These are phyloP conservation scores for Channa striata DNA, from an alignment of 2,797 vertebrate genomes.

Conservation along the genomic window DNA sequence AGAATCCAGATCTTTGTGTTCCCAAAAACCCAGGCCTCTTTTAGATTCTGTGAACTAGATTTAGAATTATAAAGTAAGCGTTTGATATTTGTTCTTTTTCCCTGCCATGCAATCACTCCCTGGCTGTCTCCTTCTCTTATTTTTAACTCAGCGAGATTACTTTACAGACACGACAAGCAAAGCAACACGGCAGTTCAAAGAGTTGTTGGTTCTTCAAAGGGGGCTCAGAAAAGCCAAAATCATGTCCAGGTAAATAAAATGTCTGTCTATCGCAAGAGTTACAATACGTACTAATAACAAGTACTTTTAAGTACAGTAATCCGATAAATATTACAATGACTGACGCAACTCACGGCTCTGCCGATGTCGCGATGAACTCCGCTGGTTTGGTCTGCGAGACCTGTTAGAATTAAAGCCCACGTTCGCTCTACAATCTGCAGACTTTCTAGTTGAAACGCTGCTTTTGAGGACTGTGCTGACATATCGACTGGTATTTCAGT, in stretches of 20 bases:
- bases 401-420: background rate
- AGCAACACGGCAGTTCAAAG: slow-evolving; percentile 38
- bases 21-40: slow-evolving; percentile 51
- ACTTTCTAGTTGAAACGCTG: background rate
- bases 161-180: slow-evolving; percentile 26
- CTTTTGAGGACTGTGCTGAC: slow-evolving; percentile 1
- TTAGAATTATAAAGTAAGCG: slow-evolving; percentile 33
- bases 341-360: background rate
- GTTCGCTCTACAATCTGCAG: background rate
- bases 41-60: slow-evolving; percentile 56
- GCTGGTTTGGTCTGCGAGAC: background rate
- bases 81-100: slow-evolving; percentile 39
- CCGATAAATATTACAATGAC: background rate
- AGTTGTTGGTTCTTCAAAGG: slow-evolving; percentile 28
- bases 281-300: slow-evolving; percentile 5
- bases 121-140: slow-evolving; percentile 14
- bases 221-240: slow-evolving; percentile 1
- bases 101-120: slow-evolving; percentile 17
- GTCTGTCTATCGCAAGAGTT: background rate
- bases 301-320: background rate
- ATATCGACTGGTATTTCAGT: slow-evolving; percentile 11
- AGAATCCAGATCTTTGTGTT: slow-evolving; percentile 66
- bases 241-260: slow-evolving; percentile 9
- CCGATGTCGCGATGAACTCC: background rate
- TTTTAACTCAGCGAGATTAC: slow-evolving; percentile 31